Conservation (phyloP, 2,888 invertebrate genomes). For the Rhamnusium bicolor region DNA sequence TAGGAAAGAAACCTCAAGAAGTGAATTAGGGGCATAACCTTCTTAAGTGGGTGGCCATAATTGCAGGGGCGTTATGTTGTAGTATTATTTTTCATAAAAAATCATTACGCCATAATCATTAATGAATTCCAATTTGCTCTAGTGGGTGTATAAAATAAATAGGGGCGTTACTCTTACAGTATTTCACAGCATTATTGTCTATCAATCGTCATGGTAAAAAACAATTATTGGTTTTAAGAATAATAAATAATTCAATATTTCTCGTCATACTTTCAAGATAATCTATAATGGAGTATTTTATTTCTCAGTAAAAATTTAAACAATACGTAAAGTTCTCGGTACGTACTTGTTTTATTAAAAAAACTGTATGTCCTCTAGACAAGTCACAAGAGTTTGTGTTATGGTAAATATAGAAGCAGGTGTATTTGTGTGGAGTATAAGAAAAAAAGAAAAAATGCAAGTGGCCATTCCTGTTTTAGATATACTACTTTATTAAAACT, state of each 20-base stretch:
- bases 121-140: slow-evolving; percentile 3
- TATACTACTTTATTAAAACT: slow-evolving; percentile 1
- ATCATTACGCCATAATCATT: neutral
- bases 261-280: slow-evolving; percentile 4
- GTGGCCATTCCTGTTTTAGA: slow-evolving; percentile 6
- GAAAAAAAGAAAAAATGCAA: slow-evolving; percentile 1
- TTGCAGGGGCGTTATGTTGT: neutral
- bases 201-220: slow-evolving; percentile 24
- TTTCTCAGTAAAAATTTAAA: neutral
- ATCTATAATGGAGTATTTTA: neutral
- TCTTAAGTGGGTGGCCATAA: neutral
- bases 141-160: slow-evolving; percentile 28
- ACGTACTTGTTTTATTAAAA: neutral
- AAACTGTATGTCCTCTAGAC: neutral
- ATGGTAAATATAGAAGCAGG: slow-evolving; percentile 7
- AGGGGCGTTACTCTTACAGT: slow-evolving; percentile 37
- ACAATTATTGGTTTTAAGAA: slow-evolving; percentile 36
- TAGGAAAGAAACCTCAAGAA: too few relatives aligned
- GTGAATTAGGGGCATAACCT: too few relatives aligned
- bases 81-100: too few relatives aligned
- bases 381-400: neutral
- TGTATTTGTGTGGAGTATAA: slow-evolving; percentile 1
- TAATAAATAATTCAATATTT: slow-evolving; percentile 27
- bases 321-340: neutral
- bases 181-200: slow-evolving; percentile 36